These are phyloP conservation scores for Oedothorax gibbosus DNA, from an alignment of 1,140 invertebrate species.

Conservation along the genomic window DNA sequence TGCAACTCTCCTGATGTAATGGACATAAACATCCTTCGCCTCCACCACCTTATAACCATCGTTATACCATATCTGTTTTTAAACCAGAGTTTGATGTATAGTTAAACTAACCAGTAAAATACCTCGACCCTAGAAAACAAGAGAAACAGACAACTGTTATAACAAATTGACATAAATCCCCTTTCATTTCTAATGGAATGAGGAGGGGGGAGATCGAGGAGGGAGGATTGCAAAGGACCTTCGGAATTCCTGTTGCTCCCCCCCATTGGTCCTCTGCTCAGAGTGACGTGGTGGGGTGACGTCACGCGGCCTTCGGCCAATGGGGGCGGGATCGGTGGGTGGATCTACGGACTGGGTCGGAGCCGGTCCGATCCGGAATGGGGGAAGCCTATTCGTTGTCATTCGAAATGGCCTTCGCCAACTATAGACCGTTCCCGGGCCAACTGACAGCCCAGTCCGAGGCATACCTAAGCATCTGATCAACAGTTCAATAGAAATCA, in stretches of 20 bases:
- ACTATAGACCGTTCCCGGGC: conserved; percentile 54
- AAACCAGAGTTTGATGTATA: no score
- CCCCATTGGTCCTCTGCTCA: conserved; percentile 43
- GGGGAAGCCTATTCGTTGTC: conserved; percentile 60
- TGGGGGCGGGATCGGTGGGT: conserved; percentile 59
- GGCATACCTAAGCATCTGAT: conserved; percentile 59
- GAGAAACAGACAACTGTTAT: no score
- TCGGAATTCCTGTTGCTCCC: conserved; percentile 51
- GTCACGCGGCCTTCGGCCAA: conserved; percentile 56
- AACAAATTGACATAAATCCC: no score
- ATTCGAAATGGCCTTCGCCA: conserved; percentile 57
- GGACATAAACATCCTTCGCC: no score
- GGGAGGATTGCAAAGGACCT: conserved; percentile 9
- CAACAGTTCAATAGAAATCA: conserved; percentile 58
- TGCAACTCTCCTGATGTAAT: no score
- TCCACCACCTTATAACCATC: no score
- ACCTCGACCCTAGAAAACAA: no score
- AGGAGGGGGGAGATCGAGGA: conserved; percentile 2
- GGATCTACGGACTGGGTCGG: conserved; percentile 51
- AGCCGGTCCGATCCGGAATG: conserved; percentile 54
- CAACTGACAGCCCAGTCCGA: conserved; percentile 59
- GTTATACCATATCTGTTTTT: no score
- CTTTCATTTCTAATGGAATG: conserved; percentile 7
- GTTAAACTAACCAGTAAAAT: no score
- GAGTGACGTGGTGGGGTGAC: conserved; percentile 37